phyloP scores from a whole-genome alignment of 2,113 vertebrate species.

The Ceyx cyanopectus region DNA sequence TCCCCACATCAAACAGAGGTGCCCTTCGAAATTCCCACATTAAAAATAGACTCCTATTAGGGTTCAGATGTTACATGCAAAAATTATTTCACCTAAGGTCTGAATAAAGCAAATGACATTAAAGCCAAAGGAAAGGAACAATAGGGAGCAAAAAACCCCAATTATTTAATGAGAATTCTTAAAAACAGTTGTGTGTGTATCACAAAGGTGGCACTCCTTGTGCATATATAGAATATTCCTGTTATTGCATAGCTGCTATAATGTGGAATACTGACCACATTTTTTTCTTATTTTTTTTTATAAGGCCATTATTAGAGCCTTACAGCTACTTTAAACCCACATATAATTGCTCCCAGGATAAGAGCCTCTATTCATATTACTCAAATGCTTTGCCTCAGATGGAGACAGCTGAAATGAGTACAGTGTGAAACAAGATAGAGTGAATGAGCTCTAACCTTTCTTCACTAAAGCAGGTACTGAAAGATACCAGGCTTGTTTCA shows the following conservation, averaged over 20 bases:
- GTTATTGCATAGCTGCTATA: not conserved
- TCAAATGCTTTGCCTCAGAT: constrained; percentile 55
- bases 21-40: not conserved
- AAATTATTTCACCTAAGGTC: constrained; percentile 26
- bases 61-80: not conserved
- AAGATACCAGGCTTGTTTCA: constrained; percentile 42
- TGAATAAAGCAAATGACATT: not conserved
- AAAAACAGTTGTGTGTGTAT: not conserved
- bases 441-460: constrained; percentile 56
- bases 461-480: constrained; percentile 23
- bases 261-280: not conserved
- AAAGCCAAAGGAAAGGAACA: constrained; percentile 21
- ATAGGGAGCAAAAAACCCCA: not conserved
- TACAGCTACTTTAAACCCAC: not conserved
- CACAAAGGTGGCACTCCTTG: not conserved
- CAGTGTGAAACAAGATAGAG: not conserved
- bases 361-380: constrained; percentile 44
- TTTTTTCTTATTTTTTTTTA: not conserved
- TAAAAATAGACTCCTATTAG: not conserved
- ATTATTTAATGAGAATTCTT: not conserved
- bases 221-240: not conserved
- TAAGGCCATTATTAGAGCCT: constrained; percentile 12
- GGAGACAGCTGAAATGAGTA: constrained; percentile 55
- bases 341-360: constrained; percentile 56
- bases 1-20: not conserved